Conservation (phyloP, 2,888 invertebrate species). For the Prosapia bicincta region DNA sequence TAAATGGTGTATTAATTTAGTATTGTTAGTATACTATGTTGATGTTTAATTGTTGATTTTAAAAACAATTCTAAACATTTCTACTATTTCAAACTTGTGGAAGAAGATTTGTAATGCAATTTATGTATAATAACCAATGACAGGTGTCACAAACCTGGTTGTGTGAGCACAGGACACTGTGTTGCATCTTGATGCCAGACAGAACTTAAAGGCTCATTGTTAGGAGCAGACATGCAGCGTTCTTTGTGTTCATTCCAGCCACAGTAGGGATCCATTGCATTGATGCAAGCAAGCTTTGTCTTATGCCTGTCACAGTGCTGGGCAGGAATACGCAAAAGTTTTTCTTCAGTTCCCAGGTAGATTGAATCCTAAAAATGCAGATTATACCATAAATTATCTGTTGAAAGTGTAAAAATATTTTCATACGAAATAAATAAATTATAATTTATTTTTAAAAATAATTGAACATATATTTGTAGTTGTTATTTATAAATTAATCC, state of each 20-base stretch:
- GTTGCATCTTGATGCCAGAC: slow-evolving; percentile 73
- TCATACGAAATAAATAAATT: too few relatives aligned
- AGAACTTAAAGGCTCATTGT: slow-evolving; percentile 56
- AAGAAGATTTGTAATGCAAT: neutral
- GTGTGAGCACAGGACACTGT: slow-evolving; percentile 64
- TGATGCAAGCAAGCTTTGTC: slow-evolving; percentile 67
- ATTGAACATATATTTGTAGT: too few relatives aligned
- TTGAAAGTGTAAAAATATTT: too few relatives aligned
- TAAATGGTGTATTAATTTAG: too few relatives aligned
- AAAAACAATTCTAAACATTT: too few relatives aligned
- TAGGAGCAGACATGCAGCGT: slow-evolving; percentile 68
- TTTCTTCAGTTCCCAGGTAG: slow-evolving; percentile 68
- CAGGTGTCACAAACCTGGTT: too few relatives aligned
- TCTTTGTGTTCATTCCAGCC: slow-evolving; percentile 83
- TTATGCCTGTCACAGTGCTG: slow-evolving; percentile 74
- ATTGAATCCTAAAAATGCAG: slow-evolving; percentile 61
- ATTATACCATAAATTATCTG: too few relatives aligned
- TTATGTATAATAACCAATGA: slow-evolving; percentile 20
- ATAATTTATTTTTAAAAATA: too few relatives aligned
- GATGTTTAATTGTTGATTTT: too few relatives aligned
- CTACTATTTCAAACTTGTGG: too few relatives aligned
- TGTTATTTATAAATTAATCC: too few relatives aligned
- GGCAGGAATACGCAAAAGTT: slow-evolving; percentile 68
- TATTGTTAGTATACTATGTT: too few relatives aligned
- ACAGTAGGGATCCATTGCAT: slow-evolving; percentile 90